Evolutionary conservation across 2,888 invertebrate species (phyloP), one percentile per base, ranked within the genome.

Genomic region (Eupithecia dodoneata): DNA sequence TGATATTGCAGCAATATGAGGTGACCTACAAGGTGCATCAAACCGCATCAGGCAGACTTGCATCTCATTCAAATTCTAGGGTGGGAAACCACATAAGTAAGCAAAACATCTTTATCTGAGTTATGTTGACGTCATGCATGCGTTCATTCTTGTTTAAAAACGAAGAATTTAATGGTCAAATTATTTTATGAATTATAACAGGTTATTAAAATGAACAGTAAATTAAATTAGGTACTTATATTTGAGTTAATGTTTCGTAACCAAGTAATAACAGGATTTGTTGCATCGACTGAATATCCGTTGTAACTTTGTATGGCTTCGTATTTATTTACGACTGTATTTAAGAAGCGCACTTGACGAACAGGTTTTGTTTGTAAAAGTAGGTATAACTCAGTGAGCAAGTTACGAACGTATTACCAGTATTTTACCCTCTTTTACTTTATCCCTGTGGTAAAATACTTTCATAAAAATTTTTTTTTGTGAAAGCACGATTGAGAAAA

Each of bases 71-170:
- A 65, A 41, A 76, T 65, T 63, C 65, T 79, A 74, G 78, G 78
- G 71, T 78, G 78, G 75, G 76, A 76, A 81, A 82, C 82, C 85
- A 85, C 82, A 83, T 81, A 86, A 30, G 30, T 30, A 30, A 30
- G 30, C 30, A 30, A 30, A 63, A 63, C 18, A 63, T 30, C 63
- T 18, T 59, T 2, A 18, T 10, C 30, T 4, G 10, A 63, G 12
- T 30, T 63, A 30, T 30, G 10, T 59, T 59, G 59, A 59, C 18
- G 2, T 18, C 18, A 7, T 55, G 55, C 18, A 7, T 55, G 55
- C n/a, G 55, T 55, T 59, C n/a, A 63, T 63, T 63, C 10, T 63
- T 30, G 10, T 10, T 30, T 30, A 10, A 12, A 63, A 63, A 30
- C 15, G 0, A 52, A 15, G 12, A 47, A 12, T 52, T 18, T 59